A percentile compares a stretch with the other conserved stretches of the same genome.
phyloP scores from a whole-genome alignment of 1,140 invertebrate genomes.

The Ruditapes philippinarum region DNA sequence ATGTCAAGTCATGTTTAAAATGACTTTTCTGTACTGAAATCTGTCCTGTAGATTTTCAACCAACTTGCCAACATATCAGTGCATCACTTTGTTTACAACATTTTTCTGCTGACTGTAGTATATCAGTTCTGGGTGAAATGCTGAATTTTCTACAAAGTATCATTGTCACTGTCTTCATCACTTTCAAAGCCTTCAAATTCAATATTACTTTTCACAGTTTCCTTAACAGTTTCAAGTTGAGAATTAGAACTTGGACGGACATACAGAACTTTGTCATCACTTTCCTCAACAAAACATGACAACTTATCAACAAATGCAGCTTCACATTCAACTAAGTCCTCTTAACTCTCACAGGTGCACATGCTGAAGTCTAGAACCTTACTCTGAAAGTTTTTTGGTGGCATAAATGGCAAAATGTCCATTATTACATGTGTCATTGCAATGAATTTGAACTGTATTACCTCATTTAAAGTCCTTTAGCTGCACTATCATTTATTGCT shows the following conservation, averaged over 20 bases:
- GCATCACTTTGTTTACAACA: neutral
- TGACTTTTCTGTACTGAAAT: neutral
- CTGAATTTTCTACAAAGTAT: neutral
- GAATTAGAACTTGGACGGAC: neutral
- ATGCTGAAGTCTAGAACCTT: slow-evolving; percentile 6
- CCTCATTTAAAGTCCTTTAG: slow-evolving; percentile 31
- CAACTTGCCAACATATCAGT: neutral
- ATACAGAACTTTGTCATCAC: neutral
- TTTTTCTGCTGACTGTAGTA: neutral
- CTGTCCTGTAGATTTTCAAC: neutral
- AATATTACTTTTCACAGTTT: neutral
- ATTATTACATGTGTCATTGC: slow-evolving; percentile 43
- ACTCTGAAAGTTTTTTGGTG: slow-evolving; percentile 6
- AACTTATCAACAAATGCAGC: slow-evolving; percentile 36
- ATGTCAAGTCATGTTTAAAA: neutral
- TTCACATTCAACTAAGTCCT: slow-evolving; percentile 5
- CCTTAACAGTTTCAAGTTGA: neutral
- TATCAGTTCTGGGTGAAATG: neutral
- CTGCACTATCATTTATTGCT: slow-evolving; percentile 4
- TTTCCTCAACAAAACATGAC: neutral
- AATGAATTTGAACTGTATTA: slow-evolving; percentile 45
- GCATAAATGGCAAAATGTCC: slow-evolving; percentile 48
- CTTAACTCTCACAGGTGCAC: neutral
- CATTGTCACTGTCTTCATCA: neutral
- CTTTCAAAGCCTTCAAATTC: slow-evolving; percentile 11